Base-by-base conservation (phyloP, 2,888 invertebrate species). In the Drosophila nigricruria region DNA sequence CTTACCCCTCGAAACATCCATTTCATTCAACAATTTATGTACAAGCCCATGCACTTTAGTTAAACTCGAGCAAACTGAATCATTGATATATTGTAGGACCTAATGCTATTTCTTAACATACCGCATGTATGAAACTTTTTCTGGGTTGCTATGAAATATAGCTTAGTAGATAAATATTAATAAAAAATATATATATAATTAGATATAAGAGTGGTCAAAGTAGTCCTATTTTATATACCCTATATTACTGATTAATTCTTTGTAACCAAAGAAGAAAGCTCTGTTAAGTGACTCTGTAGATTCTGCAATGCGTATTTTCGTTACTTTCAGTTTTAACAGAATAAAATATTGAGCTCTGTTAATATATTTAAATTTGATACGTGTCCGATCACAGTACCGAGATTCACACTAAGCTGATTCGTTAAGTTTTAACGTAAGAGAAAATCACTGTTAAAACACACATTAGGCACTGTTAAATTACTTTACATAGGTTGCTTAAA, bases 1-100 rank as follows among this genome's bases (percentile, higher is more conserved):
- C 20, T 40, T 36, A 40, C 58, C 66, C 63, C 59, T 27, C 32
- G n/a, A n/a, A 25, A 40, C 52, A 60, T 27, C 49, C 53, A 69
- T 50, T 65, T 57, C 34, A 54, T 43, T 42, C 47, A 38, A 49
- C 67, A 61, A 67, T 70, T 63, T 63, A 64, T 74, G 47, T 68
- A 45, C 36, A 34, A 14, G 20, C 20, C 23, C 36, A 38, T 53
- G 30, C 25, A 63, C 54, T 64, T 57, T 50, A 56, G 36, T 60
- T 42, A 53, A 64, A 16, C 63, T 50, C 27, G 34, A 32, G 49
- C 47, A 43, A 27, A 61, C 65, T 68, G 40, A 62, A 64, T 61
- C 63, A 59, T 70, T 65, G 62, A 66, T 69, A 77, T 63, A 65
- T 66, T 27, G 3, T 18, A 34, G 14, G 34, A 30, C 47, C 30